Evolutionary conservation across 1,140 invertebrate genomes (phyloP).

Genomic region (Telenomus remus): DNA sequence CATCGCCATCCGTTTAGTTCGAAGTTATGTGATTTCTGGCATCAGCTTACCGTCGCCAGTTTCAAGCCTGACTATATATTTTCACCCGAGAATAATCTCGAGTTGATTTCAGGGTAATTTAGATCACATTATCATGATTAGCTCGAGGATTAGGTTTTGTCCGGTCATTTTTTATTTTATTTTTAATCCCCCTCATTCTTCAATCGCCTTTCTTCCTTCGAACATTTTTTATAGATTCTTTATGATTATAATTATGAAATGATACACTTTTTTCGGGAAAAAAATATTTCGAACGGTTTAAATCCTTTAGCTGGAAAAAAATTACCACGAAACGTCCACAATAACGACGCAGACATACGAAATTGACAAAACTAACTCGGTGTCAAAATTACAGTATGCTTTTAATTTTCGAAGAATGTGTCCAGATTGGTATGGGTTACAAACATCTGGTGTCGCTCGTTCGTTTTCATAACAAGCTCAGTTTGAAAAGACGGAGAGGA

Average conservation of each 20-base stretch:
- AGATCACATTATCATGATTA: no score
- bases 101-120: background rate
- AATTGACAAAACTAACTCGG: background rate
- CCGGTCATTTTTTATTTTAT: no score
- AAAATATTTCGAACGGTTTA: background rate
- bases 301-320: background rate
- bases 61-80: background rate
- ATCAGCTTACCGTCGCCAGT: no score
- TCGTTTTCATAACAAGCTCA: conserved; percentile 33
- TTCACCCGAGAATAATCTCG: background rate
- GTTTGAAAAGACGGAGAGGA: conserved; percentile 45
- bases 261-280: no score
- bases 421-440: conserved; percentile 21
- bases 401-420: conserved; percentile 27
- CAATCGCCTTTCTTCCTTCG: no score
- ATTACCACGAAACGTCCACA: background rate
- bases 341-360: background rate
- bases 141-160: no score
- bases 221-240: no score
- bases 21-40: background rate
- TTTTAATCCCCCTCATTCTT: no score
- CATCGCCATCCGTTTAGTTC: background rate
- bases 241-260: no score
- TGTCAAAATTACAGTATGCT: conserved; percentile 13
- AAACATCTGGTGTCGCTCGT: conserved; percentile 48